These are phyloP conservation scores for Microctonus brassicae DNA, from an alignment of 2,888 invertebrate species.

Conservation along the genomic window DNA sequence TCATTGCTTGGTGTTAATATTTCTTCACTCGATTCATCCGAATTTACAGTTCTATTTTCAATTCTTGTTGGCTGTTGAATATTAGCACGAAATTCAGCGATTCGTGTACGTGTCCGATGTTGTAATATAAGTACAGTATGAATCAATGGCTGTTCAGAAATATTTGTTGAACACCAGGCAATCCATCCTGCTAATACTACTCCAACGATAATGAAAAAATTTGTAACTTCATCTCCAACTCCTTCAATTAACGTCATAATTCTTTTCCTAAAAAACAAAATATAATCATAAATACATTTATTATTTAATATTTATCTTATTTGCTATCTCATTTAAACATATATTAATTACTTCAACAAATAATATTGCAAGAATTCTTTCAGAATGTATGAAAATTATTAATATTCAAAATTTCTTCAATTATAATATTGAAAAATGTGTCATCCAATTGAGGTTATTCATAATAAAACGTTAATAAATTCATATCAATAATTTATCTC, in stretches of 20 bases:
- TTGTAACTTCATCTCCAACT: conserved; percentile 86
- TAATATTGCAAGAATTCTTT: no score
- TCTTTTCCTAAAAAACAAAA: conserved; percentile 38
- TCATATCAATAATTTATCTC: no score
- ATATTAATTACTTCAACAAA: no score
- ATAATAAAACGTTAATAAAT: no score
- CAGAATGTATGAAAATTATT: no score
- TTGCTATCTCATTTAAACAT: not conserved
- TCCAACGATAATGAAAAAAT: conserved; percentile 77
- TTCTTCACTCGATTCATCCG: conserved; percentile 56
- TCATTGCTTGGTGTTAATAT: conserved; percentile 48
- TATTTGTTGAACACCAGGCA: conserved; percentile 86
- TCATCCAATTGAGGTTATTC: no score
- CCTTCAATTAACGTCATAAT: conserved; percentile 85
- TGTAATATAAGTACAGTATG: conserved; percentile 80
- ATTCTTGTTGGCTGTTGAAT: conserved; percentile 47
- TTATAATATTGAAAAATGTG: no score
- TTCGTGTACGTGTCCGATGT: conserved; percentile 68
- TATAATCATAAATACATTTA: not conserved
- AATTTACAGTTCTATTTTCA: conserved; percentile 32
- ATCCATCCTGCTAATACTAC: conserved; percentile 74
- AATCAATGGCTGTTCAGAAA: conserved; percentile 77
- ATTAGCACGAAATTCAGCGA: conserved; percentile 62
- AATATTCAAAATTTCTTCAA: no score
- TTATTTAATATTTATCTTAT: not conserved